Evolutionary conservation across 2,888 invertebrate species (phyloP).

Genomic region (Sphaerophoria rueppellii): DNA sequence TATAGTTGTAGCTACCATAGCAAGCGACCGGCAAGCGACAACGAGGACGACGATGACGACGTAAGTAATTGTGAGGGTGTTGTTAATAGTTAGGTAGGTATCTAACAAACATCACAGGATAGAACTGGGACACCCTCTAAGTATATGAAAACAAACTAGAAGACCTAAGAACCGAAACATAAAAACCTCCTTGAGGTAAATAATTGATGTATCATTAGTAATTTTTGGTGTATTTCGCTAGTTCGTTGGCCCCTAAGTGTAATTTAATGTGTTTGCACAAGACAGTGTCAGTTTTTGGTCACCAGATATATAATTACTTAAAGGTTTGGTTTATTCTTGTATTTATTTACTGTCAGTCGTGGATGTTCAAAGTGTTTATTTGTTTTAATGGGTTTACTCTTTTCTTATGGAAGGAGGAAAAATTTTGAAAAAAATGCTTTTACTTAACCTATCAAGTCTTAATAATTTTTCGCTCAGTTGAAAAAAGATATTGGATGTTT

Average conservation of each 20-base stretch:
- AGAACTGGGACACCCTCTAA: conserved; percentile 66
- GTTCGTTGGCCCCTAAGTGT: conserved; percentile 65
- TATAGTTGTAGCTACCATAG: conserved; percentile 62
- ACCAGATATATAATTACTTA: conserved; percentile 48
- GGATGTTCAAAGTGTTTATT: conserved; percentile 3
- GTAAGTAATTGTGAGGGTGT: conserved; percentile 72
- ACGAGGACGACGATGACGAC: conserved; percentile 15
- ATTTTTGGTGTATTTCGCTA: conserved; percentile 51
- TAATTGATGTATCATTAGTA: conserved; percentile 73
- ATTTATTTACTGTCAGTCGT: conserved; percentile 5
- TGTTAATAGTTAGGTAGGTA: conserved; percentile 31
- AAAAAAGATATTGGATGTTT: not conserved
- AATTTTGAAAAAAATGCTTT: not conserved
- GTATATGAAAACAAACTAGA: too few species aligned
- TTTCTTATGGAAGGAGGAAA: not conserved
- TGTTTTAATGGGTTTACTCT: conserved; percentile 1
- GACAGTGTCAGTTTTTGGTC: conserved; percentile 58
- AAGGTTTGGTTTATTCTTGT: conserved; percentile 34
- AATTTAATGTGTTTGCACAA: conserved; percentile 73
- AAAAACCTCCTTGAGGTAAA: conserved; percentile 70
- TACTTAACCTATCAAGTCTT: conserved; percentile 17
- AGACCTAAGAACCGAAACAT: too few species aligned
- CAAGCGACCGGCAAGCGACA: not conserved
- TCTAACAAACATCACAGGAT: conserved; percentile 61
- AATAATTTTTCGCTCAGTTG: not conserved